Percentiles rank a stretch among this genome's conserved stretches.
These are phyloP conservation scores for Turdus rufiventris DNA, from an alignment of 2,113 vertebrate genomes.

Conservation along the genomic window DNA sequence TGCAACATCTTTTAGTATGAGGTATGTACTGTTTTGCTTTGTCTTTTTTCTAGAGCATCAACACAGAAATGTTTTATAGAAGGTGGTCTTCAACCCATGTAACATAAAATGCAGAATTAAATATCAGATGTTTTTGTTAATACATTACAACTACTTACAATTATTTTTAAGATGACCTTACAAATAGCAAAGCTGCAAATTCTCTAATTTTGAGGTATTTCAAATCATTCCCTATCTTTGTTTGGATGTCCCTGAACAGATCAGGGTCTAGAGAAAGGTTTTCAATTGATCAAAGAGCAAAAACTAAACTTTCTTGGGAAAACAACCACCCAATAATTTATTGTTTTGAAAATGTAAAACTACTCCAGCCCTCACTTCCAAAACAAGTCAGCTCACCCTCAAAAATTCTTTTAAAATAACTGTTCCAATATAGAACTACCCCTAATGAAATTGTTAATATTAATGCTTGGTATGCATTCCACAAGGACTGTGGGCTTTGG, in stretches of 20 bases:
- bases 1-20: not conserved
- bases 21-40: not conserved
- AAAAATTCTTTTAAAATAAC: not conserved
- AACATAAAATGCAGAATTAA: not conserved
- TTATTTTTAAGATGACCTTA: not conserved
- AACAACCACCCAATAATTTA: not conserved
- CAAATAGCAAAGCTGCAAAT: not conserved
- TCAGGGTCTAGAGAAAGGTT: not conserved
- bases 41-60: not conserved
- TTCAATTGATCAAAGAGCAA: not conserved
- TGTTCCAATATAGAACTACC: not conserved
- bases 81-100: not conserved
- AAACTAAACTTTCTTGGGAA: not conserved
- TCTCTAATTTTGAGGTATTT: not conserved
- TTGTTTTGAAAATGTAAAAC: not conserved
- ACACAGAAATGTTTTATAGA: not conserved
- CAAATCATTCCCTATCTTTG: not conserved
- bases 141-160: not conserved
- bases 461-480: not conserved
- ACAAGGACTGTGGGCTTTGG: not conserved
- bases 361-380: not conserved
- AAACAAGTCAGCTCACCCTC: not conserved
- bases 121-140: not conserved
- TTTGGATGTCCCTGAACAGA: not conserved
- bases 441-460: not conserved